Evolutionary conservation across 2,888 invertebrate species (phyloP).

Genomic region (Lithophane ornitopus): DNA sequence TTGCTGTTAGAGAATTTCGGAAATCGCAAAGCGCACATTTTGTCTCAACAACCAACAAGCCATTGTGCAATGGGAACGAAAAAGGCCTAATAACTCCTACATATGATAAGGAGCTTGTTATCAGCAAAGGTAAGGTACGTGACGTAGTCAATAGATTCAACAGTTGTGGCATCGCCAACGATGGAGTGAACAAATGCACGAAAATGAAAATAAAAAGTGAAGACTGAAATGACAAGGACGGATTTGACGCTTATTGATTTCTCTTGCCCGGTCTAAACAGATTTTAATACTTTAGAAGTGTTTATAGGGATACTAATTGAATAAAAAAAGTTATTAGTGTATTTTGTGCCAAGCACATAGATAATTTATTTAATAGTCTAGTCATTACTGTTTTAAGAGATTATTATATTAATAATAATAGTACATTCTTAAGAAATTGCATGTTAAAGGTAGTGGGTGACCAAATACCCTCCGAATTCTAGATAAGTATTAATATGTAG

Average conservation of each 20-base stretch:
- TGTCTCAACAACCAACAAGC: slow-evolving; percentile 68
- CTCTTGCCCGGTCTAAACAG: slow-evolving; percentile 73
- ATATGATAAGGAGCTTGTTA: slow-evolving; percentile 86
- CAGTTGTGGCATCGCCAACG: slow-evolving; percentile 74
- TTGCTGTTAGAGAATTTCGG: slow-evolving; percentile 84
- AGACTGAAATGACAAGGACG: slow-evolving; percentile 72
- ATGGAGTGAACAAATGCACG: slow-evolving; percentile 66
- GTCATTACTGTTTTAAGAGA: slow-evolving; percentile 69
- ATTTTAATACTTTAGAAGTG: slow-evolving; percentile 65
- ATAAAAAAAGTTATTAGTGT: slow-evolving; percentile 59
- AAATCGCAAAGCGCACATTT: slow-evolving; percentile 85
- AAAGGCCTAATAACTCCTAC: slow-evolving; percentile 84
- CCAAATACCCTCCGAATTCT: slow-evolving; percentile 84
- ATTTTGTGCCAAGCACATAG: slow-evolving; percentile 80
- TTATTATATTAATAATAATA: slow-evolving; percentile 54
- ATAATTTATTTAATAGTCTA: slow-evolving; percentile 67
- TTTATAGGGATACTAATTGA: slow-evolving; percentile 65
- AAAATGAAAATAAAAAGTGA: slow-evolving; percentile 77
- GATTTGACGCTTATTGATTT: slow-evolving; percentile 54
- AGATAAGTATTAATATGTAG: slow-evolving; percentile 71
- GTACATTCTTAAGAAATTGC: slow-evolving; percentile 58
- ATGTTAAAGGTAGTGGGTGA: slow-evolving; percentile 74
- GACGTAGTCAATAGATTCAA: slow-evolving; percentile 88
- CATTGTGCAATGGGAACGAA: slow-evolving; percentile 78
- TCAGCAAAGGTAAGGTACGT: slow-evolving; percentile 87